These are phyloP conservation scores for Agriopis leucophaearia DNA, from an alignment of 2,888 invertebrate species.

Conservation along the genomic window DNA sequence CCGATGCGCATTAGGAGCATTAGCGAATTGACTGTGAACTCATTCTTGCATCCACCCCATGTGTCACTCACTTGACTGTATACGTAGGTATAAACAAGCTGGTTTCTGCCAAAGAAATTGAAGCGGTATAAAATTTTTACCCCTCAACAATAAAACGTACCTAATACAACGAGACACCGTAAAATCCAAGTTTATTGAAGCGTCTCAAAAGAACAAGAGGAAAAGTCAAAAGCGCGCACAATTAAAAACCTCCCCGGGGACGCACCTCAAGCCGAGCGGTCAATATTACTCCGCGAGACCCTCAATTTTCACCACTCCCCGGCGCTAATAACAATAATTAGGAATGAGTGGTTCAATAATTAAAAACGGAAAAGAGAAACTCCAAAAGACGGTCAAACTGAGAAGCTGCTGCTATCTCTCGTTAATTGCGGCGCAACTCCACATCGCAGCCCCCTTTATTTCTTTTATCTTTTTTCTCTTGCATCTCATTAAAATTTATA, in stretches of 20 bases:
- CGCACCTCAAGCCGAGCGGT: slow-evolving; percentile 79
- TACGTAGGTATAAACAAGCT: slow-evolving; percentile 19
- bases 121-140: slow-evolving; percentile 55
- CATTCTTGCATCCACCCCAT: slow-evolving; percentile 27
- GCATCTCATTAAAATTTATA: slow-evolving; percentile 75
- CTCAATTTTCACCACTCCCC: slow-evolving; percentile 86
- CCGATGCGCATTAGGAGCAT: slow-evolving; percentile 80
- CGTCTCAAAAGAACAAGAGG: slow-evolving; percentile 81
- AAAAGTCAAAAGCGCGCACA: slow-evolving; percentile 83
- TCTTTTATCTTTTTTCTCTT: slow-evolving; percentile 71
- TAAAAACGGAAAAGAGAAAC: slow-evolving; percentile 87
- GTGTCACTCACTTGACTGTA: slow-evolving; percentile 31
- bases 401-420: slow-evolving; percentile 59
- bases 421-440: slow-evolving; percentile 49
- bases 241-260: slow-evolving; percentile 82
- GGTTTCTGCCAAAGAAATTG: slow-evolving; percentile 37
- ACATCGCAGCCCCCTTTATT: slow-evolving; percentile 68
- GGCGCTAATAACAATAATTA: slow-evolving; percentile 87
- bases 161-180: slow-evolving; percentile 74
- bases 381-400: slow-evolving; percentile 70
- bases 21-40: slow-evolving; percentile 74
- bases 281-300: slow-evolving; percentile 82
- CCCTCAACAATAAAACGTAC: slow-evolving; percentile 69
- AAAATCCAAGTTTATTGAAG: slow-evolving; percentile 82
- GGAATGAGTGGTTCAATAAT: slow-evolving; percentile 88